Evolutionary conservation across 53 echinoderm and acorn worm genomes (phyloP).

Genomic region (Astropecten irregularis): DNA sequence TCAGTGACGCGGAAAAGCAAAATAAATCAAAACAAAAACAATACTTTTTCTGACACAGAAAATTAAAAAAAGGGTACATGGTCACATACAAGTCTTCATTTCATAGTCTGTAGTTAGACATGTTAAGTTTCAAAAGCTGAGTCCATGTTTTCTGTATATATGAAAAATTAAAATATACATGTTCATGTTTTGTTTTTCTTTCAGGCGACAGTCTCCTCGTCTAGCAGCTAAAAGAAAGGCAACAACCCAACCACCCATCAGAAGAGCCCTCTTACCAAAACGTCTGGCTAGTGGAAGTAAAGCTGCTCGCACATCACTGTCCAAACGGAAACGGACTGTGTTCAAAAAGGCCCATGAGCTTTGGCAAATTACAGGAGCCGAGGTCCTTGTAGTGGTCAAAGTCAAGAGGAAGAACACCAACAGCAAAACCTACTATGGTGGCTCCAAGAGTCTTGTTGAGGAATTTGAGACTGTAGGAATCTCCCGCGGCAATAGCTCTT

Average conservation of each 20-base stretch:
- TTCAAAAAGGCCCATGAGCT: slow-evolving; percentile 14
- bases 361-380: slow-evolving; percentile 1
- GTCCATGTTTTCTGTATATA: neutral
- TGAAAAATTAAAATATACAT: neutral
- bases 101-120: too few species aligned
- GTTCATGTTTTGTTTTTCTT: neutral
- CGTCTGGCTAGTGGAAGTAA: slow-evolving; percentile 5
- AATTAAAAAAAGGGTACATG: too few species aligned
- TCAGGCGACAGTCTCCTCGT: neutral
- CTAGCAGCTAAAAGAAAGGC: neutral
- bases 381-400: slow-evolving; percentile 19
- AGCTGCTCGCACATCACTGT: neutral
- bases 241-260: neutral
- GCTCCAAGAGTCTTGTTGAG: neutral
- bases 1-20: too few species aligned
- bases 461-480: neutral
- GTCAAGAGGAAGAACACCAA: neutral
- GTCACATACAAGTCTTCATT: too few species aligned
- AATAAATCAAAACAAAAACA: too few species aligned
- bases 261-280: slow-evolving; percentile 1
- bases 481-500: neutral
- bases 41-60: too few species aligned
- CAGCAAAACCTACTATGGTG: slow-evolving; percentile 11
- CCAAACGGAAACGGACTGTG: neutral
- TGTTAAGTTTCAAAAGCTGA: neutral